Evolutionary conservation across 2,113 vertebrate species (phyloP).

Genomic region (Hucho hucho): DNA sequence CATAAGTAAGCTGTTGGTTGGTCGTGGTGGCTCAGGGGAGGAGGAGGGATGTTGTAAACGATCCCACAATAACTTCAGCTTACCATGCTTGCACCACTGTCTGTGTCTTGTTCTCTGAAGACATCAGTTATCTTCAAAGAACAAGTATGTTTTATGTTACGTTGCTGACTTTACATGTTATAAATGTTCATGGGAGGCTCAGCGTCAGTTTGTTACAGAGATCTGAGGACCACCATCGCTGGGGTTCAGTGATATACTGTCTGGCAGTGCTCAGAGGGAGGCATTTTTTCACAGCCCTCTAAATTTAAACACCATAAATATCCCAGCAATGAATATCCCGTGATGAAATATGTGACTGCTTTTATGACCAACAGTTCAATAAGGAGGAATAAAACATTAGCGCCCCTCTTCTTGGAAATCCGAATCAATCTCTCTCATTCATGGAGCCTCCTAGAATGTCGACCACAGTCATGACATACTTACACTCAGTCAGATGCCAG

Average conservation of each 20-base stretch:
- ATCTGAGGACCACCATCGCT: slow-evolving; percentile 32
- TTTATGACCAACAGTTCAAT: slow-evolving; percentile 16
- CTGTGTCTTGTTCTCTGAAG: slow-evolving; percentile 1
- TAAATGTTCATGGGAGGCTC: not conserved
- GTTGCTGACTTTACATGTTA: slow-evolving; percentile 2
- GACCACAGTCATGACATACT: not conserved
- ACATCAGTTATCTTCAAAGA: not conserved
- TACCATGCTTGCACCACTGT: not conserved
- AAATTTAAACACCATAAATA: slow-evolving; percentile 52
- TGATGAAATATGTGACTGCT: slow-evolving; percentile 20
- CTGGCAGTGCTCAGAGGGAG: slow-evolving; percentile 2
- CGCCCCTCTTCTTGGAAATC: slow-evolving; percentile 4
- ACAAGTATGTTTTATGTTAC: not conserved
- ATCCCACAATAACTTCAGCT: slow-evolving; percentile 7
- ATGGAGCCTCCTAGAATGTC: not conserved
- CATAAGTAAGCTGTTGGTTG: slow-evolving; percentile 62
- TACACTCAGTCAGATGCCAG: not conserved
- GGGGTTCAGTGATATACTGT: slow-evolving; percentile 32
- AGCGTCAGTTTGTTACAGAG: slow-evolving; percentile 34
- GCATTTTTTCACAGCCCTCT: slow-evolving; percentile 32
- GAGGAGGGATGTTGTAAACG: slow-evolving; percentile 32
- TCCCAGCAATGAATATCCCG: slow-evolving; percentile 14
- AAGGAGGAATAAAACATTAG: slow-evolving; percentile 14
- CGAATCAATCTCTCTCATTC: slow-evolving; percentile 13
- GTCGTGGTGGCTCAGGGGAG: not conserved